Evolutionary conservation across 2,113 vertebrate genomes (phyloP).

Genomic region (Dipodomys ordii): DNA sequence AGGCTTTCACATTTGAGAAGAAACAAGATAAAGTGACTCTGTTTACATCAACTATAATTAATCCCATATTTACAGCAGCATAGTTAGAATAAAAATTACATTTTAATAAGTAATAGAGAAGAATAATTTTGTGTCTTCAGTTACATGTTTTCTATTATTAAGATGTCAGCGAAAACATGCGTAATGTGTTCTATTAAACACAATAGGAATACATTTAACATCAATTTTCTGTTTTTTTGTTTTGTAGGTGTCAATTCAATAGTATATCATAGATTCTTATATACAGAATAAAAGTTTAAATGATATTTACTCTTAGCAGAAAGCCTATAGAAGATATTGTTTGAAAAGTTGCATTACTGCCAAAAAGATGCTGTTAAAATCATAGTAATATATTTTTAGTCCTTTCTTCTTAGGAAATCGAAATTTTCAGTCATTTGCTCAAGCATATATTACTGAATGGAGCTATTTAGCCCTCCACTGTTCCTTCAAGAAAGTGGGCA

Average conservation of each 20-base stretch:
- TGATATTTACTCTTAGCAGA: slow-evolving; percentile 51
- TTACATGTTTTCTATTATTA: slow-evolving; percentile 55
- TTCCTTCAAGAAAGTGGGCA: not conserved
- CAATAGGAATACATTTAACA: slow-evolving; percentile 56
- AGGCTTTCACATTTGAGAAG: slow-evolving; percentile 30
- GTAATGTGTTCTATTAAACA: slow-evolving; percentile 62
- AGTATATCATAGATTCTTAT: slow-evolving; percentile 45
- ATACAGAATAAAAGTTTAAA: not conserved
- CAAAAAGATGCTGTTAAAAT: slow-evolving; percentile 5
- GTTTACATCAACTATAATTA: not conserved
- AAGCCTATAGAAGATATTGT: slow-evolving; percentile 14
- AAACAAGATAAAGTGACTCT: slow-evolving; percentile 42
- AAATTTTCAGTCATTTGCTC: not conserved
- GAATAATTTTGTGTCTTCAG: slow-evolving; percentile 63
- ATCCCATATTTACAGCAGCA: slow-evolving; percentile 55
- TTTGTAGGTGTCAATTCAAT: slow-evolving; percentile 58
- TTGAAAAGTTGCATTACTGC: slow-evolving; percentile 31
- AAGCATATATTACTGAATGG: not conserved
- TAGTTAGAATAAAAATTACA: slow-evolving; percentile 45
- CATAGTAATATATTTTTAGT: not conserved
- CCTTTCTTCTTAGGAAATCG: not conserved
- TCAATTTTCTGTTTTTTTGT: slow-evolving; percentile 48
- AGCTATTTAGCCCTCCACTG: not conserved
- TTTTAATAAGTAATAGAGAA: slow-evolving; percentile 55
- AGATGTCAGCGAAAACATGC: slow-evolving; percentile 50